phyloP scores from a whole-genome alignment of 2,888 invertebrate genomes.

The Cantharis rustica region DNA sequence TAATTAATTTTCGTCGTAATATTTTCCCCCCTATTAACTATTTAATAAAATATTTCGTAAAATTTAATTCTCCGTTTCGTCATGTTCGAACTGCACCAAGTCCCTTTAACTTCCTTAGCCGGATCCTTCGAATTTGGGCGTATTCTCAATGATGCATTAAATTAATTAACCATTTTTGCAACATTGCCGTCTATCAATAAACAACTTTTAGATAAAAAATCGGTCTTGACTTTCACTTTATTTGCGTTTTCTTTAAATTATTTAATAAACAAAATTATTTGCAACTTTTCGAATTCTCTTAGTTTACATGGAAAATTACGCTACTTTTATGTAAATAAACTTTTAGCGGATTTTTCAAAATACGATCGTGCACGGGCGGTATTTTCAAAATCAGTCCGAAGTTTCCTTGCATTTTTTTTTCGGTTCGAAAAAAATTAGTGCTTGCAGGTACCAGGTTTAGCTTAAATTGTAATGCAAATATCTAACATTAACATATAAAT shows the following conservation, averaged over 20 bases:
- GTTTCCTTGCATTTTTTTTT: not conserved
- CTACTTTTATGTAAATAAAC: not conserved
- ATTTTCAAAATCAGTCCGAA: not conserved
- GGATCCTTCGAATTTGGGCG: constrained; percentile 11
- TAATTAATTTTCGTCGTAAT: constrained; percentile 5
- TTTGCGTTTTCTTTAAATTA: not conserved
- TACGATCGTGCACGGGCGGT: not conserved
- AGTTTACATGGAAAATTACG: not conserved
- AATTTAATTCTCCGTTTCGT: not conserved
- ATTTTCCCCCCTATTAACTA: not conserved
- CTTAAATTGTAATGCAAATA: constrained; percentile 45
- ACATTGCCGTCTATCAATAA: not conserved
- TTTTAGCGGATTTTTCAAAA: not conserved
- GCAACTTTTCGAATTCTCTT: not conserved
- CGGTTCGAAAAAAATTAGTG: not conserved
- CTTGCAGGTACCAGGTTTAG: constrained; percentile 34
- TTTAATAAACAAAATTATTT: not conserved
- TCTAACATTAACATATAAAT: constrained; percentile 53
- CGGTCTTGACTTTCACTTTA: not conserved
- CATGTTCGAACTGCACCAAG: not conserved
- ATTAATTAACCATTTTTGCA: not conserved
- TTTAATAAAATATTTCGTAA: not conserved
- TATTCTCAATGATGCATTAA: not conserved
- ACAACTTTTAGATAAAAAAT: not conserved
- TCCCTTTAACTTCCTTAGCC: not conserved